These are phyloP conservation scores for Geococcyx californianus DNA, from an alignment of 2,113 vertebrate genomes.

Conservation along the genomic window DNA sequence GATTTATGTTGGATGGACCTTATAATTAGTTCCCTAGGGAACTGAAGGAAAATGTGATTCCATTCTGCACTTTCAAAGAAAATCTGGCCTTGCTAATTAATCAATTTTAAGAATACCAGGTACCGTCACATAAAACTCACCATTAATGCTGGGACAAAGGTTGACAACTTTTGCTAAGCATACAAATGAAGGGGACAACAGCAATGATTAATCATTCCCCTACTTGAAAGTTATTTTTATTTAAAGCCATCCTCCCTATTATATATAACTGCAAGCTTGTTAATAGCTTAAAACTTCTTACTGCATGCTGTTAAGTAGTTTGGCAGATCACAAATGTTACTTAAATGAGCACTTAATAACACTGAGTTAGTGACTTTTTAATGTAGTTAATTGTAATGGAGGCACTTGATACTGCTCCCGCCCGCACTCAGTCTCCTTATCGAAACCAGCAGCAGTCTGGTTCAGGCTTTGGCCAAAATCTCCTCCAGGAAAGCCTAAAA, in stretches of 20 bases:
- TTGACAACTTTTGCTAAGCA: slow-evolving; percentile 39
- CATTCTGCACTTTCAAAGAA: slow-evolving; percentile 25
- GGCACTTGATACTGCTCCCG: no score
- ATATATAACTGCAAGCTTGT: not conserved
- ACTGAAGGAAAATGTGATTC: slow-evolving; percentile 40
- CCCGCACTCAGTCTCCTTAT: no score
- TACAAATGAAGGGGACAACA: slow-evolving; percentile 1
- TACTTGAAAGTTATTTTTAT: slow-evolving; percentile 34
- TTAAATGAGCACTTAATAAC: slow-evolving; percentile 29
- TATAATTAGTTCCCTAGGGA: slow-evolving; percentile 52
- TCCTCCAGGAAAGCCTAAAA: no score
- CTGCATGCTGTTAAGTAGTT: slow-evolving; percentile 3
- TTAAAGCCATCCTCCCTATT: slow-evolving; percentile 2
- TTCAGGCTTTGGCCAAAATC: no score
- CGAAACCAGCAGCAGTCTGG: no score
- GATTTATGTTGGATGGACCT: slow-evolving; percentile 22
- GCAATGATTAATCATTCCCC: slow-evolving; percentile 15
- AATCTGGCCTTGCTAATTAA: slow-evolving; percentile 49
- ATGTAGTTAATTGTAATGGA: not conserved
- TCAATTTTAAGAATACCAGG: slow-evolving; percentile 26
- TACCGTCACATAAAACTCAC: slow-evolving; percentile 15
- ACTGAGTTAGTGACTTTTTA: not conserved
- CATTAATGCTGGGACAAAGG: slow-evolving; percentile 22
- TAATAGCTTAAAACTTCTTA: slow-evolving; percentile 23
- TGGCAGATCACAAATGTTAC: slow-evolving; percentile 7